Conservation (phyloP, 1,140 invertebrate species). For the Delia radicum region DNA sequence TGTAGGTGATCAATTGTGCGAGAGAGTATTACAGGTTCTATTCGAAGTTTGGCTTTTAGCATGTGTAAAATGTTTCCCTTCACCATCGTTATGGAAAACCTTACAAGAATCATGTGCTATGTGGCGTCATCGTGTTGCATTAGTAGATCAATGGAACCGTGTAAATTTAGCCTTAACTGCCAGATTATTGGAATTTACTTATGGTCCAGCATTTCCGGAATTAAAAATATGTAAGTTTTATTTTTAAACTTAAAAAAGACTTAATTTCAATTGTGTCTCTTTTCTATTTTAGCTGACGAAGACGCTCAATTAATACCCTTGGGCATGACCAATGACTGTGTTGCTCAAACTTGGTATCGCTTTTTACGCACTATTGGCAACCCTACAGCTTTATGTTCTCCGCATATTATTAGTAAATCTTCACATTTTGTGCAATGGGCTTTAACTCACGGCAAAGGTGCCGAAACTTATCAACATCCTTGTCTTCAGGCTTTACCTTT, state of each 20-base stretch:
- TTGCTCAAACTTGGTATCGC: conserved; percentile 93
- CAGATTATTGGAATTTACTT: conserved; percentile 82
- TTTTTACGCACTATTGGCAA: conserved; percentile 91
- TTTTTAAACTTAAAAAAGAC: conserved; percentile 19
- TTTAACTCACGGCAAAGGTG: conserved; percentile 68
- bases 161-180: conserved; percentile 88
- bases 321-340: conserved; percentile 83
- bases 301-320: conserved; percentile 76
- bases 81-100: conserved; percentile 94
- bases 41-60: conserved; percentile 95
- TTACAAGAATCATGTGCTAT: conserved; percentile 87
- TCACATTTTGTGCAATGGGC: conserved; percentile 80
- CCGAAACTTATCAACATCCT: conserved; percentile 89
- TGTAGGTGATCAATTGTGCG: conserved; percentile 92
- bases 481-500: conserved; percentile 82
- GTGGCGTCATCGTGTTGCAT: conserved; percentile 89
- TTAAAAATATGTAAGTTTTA: conserved; percentile 73
- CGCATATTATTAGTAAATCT: conserved; percentile 82
- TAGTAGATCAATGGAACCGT: conserved; percentile 94
- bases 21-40: conserved; percentile 88
- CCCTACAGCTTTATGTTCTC: conserved; percentile 87
- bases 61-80: conserved; percentile 83
- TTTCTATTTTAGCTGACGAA: conserved; percentile 70
- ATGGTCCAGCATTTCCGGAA: conserved; percentile 83
- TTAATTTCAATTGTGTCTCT: too few relatives aligned